These are phyloP conservation scores for Podarcis muralis DNA, from an alignment of 2,113 vertebrate genomes.

Conservation along the genomic window DNA sequence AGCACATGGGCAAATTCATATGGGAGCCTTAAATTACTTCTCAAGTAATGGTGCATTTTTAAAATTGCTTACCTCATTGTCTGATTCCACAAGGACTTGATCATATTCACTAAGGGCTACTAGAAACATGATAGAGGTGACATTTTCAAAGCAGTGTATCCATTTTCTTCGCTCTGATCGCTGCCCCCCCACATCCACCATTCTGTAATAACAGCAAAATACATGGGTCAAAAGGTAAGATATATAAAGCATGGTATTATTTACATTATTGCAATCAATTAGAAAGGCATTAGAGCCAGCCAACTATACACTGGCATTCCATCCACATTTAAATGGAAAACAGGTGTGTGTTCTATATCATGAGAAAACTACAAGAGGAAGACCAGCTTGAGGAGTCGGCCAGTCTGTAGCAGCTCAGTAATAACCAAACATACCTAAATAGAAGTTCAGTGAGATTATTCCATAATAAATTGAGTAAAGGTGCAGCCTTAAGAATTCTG, in stretches of 20 bases:
- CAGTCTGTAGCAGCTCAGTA: too few relatives aligned
- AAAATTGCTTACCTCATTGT: conserved; percentile 88
- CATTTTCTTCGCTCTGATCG: conserved; percentile 98
- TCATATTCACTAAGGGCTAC: conserved; percentile 97
- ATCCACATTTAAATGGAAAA: conserved; percentile 4
- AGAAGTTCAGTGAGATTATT: background rate
- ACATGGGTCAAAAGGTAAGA: conserved; percentile 46
- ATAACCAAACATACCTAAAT: background rate
- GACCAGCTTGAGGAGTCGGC: background rate
- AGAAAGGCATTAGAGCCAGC: background rate
- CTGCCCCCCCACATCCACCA: conserved; percentile 96
- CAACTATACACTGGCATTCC: background rate
- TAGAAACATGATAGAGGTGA: conserved; percentile 97
- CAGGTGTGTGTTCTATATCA: background rate
- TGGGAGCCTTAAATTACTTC: background rate
- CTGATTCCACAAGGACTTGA: conserved; percentile 95
- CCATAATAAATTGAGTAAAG: background rate
- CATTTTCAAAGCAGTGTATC: conserved; percentile 99
- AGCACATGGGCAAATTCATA: background rate
- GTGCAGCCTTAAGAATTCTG: background rate
- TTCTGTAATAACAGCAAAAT: conserved; percentile 81
- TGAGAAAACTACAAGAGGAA: background rate
- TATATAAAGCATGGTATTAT: conserved; percentile 1
- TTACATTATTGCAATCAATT: background rate
- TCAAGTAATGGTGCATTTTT: background rate